Evolutionary conservation across 2,113 vertebrate species (phyloP).

Genomic region (Cyanoderma ruficeps): DNA sequence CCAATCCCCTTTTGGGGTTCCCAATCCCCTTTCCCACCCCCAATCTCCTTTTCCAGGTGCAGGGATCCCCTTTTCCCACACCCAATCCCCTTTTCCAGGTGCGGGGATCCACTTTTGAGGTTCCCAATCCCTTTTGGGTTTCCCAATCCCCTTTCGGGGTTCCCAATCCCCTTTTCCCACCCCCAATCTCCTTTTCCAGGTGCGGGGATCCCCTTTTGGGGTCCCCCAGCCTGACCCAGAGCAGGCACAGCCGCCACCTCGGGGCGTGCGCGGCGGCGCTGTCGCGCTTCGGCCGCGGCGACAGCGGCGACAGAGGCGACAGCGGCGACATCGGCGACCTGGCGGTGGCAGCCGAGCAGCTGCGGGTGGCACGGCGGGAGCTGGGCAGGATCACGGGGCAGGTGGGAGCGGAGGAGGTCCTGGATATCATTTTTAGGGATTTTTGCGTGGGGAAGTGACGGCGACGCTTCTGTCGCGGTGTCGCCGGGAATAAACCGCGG

Average conservation of each 20-base stretch:
- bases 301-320: neutral
- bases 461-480: accelerated
- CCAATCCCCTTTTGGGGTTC: too few relatives aligned
- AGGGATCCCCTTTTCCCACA: neutral
- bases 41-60: too few relatives aligned
- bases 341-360: constrained; percentile 85
- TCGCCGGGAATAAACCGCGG: neutral
- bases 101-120: too few relatives aligned
- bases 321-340: constrained; percentile 70
- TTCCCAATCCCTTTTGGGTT: too few relatives aligned
- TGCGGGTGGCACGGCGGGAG: constrained; percentile 82
- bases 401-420: constrained; percentile 84
- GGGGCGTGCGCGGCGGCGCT: constrained; percentile 76
- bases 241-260: constrained; percentile 80
- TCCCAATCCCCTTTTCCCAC: neutral
- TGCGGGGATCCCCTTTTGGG: constrained; percentile 81
- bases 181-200: constrained; percentile 29
- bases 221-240: constrained; percentile 80
- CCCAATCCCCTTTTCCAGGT: too few relatives aligned
- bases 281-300: constrained; percentile 56
- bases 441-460: constrained; percentile 93
- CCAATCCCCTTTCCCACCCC: neutral
- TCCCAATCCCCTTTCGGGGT: neutral
- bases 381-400: constrained; percentile 86
- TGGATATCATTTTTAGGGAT: constrained; percentile 92